Evolutionary conservation across 2,113 vertebrate species (phyloP).

Genomic region (Nicator chloris): DNA sequence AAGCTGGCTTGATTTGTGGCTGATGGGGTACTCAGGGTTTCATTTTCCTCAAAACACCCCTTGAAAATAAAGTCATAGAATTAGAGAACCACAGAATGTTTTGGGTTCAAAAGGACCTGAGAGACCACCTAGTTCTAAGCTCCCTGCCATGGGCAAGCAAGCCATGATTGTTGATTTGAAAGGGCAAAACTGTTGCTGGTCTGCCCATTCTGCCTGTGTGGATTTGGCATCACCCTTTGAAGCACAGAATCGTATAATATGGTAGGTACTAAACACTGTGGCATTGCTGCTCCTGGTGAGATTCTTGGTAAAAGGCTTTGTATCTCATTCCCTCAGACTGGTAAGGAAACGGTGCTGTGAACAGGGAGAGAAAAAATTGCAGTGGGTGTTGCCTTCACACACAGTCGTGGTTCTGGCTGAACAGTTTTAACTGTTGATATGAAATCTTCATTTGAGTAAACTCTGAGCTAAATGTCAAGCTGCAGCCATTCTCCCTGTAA

Average conservation of each 20-base stretch:
- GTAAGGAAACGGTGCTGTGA: background rate
- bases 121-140: background rate
- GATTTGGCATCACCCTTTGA: background rate
- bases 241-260: background rate
- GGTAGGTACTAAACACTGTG: accelerated
- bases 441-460: background rate
- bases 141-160: background rate
- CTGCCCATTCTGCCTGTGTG: background rate
- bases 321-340: background rate
- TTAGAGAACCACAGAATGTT: background rate
- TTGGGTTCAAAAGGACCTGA: background rate
- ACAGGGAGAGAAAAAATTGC: background rate
- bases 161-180: background rate
- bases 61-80: background rate
- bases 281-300: too few relatives aligned
- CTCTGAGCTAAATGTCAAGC: background rate
- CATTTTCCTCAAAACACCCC: background rate
- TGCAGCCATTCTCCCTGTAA: background rate
- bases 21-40: background rate
- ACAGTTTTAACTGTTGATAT: background rate
- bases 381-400: background rate
- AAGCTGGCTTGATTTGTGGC: background rate
- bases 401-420: background rate
- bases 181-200: background rate
- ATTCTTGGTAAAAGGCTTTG: background rate